A percentile compares a stretch with the other conserved stretches of the same genome.
Conservation (phyloP, 2,113 vertebrate species). For the Cyprinodon brontotheroides region DNA sequence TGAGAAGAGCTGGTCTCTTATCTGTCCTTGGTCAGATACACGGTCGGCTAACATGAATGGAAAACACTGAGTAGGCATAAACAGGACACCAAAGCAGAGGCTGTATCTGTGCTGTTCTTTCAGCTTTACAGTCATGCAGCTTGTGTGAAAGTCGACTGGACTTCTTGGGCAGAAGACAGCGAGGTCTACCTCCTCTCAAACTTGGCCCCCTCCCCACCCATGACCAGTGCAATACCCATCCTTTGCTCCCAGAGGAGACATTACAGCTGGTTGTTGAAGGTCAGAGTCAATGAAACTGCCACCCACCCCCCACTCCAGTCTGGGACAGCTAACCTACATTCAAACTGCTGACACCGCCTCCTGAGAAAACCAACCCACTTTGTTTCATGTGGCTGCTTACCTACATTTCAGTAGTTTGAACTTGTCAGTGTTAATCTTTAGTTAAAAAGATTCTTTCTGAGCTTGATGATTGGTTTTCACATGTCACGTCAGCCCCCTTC, state of each 20-base stretch:
- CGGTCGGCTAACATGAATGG: slow-evolving; percentile 44
- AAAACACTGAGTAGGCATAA: slow-evolving; percentile 57
- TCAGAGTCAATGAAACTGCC: slow-evolving; percentile 54
- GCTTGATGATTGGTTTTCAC: neutral
- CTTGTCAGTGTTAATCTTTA: neutral
- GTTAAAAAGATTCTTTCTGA: neutral
- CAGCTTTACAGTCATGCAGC: slow-evolving; percentile 33
- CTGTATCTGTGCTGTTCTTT: slow-evolving; percentile 10
- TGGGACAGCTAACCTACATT: slow-evolving; percentile 57
- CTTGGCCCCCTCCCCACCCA: slow-evolving; percentile 8
- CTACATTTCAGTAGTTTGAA: slow-evolving; percentile 17
- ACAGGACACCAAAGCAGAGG: slow-evolving; percentile 39
- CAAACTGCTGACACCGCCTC: slow-evolving; percentile 48
- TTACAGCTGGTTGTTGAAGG: slow-evolving; percentile 66
- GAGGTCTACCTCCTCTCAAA: slow-evolving; percentile 24
- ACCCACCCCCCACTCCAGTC: slow-evolving; percentile 54
- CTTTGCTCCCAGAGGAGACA: slow-evolving; percentile 56
- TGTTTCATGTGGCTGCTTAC: slow-evolving; percentile 5
- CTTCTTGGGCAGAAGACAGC: slow-evolving; percentile 23
- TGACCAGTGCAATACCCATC: slow-evolving; percentile 26
- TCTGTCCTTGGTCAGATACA: slow-evolving; percentile 60
- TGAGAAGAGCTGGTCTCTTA: slow-evolving; percentile 52
- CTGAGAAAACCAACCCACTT: neutral
- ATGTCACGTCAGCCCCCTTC: neutral
- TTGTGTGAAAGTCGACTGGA: slow-evolving; percentile 15